Evolutionary conservation across 2,113 vertebrate species (phyloP).

Genomic region (Camelus bactrianus): DNA sequence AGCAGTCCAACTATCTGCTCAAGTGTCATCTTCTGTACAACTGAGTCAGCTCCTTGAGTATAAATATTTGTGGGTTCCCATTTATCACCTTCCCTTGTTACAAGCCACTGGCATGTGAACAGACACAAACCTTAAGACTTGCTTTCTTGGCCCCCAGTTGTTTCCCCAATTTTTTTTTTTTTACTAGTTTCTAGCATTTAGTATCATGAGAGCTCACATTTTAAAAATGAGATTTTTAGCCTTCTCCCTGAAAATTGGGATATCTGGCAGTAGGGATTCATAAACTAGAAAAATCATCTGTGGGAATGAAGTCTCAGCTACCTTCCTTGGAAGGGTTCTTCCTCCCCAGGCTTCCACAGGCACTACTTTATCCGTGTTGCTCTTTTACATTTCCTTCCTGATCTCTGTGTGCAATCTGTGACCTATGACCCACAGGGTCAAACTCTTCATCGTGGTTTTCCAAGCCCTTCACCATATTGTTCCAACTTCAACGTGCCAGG

Average conservation of each 20-base stretch:
- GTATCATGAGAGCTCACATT: not conserved
- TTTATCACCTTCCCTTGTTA: not conserved
- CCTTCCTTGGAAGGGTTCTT: not conserved
- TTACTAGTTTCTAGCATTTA: slow-evolving; percentile 4
- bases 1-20: not conserved
- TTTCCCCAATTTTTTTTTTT: not conserved
- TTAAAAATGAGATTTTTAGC: not conserved
- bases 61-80: not conserved
- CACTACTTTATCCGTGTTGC: not conserved
- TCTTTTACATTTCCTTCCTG: not conserved
- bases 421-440: not conserved
- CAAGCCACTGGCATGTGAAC: not conserved
- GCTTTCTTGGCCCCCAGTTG: not conserved
- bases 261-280: not conserved
- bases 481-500: not conserved
- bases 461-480: not conserved
- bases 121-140: not conserved
- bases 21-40: not conserved
- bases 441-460: not conserved
- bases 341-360: not conserved
- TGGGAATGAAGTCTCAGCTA: not conserved
- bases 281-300: not conserved
- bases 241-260: not conserved
- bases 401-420: not conserved
- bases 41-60: not conserved